phyloP scores from a whole-genome alignment of 2,797 vertebrate genomes.

The Perodicticus potto region DNA sequence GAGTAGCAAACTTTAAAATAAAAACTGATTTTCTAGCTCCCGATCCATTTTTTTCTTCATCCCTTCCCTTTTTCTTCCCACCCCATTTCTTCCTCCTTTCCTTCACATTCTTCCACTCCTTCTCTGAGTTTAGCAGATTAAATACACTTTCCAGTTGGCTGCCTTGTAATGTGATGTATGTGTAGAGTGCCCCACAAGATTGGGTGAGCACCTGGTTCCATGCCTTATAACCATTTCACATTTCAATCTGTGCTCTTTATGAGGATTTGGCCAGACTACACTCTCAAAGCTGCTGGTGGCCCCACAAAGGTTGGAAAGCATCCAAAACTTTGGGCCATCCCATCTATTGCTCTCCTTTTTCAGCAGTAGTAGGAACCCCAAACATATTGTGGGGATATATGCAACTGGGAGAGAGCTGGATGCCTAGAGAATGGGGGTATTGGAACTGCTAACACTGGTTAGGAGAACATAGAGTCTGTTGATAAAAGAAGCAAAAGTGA shows the following conservation, averaged over 20 bases:
- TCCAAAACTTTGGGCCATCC: constrained; percentile 45
- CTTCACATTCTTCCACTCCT: not conserved
- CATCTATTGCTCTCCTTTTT: constrained; percentile 36
- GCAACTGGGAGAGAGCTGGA: not conserved
- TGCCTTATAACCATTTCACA: constrained; percentile 32
- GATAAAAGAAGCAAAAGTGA: not conserved
- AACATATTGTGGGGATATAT: not conserved
- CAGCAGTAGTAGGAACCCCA: not conserved
- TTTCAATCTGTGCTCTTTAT: not conserved
- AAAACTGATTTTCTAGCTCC: constrained; percentile 30
- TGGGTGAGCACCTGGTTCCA: not conserved
- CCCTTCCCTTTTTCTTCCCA: not conserved
- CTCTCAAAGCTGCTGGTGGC: not conserved
- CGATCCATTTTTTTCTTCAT: not conserved
- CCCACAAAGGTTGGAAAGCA: not conserved
- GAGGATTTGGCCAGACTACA: not conserved
- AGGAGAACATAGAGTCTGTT: constrained; percentile 6
- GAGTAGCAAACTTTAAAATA: constrained; percentile 20
- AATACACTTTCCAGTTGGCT: not conserved
- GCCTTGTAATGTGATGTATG: not conserved
- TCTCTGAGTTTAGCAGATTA: constrained; percentile 35
- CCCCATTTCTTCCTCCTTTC: not conserved
- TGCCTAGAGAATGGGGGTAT: not conserved
- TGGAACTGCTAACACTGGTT: not conserved
- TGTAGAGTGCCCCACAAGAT: not conserved